Conservation (phyloP, 2,113 vertebrate genomes). For the Varanus komodoensis region DNA sequence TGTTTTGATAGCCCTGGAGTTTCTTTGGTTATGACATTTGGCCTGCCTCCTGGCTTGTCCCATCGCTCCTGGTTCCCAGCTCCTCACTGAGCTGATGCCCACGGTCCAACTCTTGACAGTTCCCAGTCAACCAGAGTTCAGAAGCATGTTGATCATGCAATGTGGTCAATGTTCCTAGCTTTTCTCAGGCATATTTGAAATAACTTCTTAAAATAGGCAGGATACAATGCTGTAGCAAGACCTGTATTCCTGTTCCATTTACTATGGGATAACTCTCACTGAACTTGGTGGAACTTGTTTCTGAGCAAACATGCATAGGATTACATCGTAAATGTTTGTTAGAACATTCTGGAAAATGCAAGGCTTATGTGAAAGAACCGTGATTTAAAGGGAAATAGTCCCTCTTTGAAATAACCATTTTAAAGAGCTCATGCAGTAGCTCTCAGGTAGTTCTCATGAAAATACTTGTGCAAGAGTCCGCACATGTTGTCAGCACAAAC, state of each 20-base stretch:
- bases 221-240: not conserved
- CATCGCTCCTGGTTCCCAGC: not conserved
- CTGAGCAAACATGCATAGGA: not conserved
- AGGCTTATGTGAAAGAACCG: not conserved
- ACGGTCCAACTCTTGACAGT: no score
- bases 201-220: not conserved
- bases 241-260: not conserved
- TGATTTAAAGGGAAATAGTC: not conserved
- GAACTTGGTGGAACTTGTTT: not conserved
- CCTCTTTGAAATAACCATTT: not conserved
- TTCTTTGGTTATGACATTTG: not conserved
- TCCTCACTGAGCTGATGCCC: not conserved
- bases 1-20: not conserved
- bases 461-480: not conserved
- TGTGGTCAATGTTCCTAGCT: not conserved
- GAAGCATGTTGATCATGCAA: not conserved
- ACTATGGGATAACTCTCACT: not conserved
- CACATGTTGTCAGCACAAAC: not conserved
- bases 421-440: not conserved
- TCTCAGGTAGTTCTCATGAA: not conserved
- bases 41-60: not conserved
- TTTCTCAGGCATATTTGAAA: conserved; percentile 15
- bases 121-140: not conserved
- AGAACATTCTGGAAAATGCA: not conserved
- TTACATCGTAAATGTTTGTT: not conserved